Evolutionary conservation across 2,797 vertebrate species (phyloP), one percentile per base, ranked within the genome.

Genomic region (Otus scops): DNA sequence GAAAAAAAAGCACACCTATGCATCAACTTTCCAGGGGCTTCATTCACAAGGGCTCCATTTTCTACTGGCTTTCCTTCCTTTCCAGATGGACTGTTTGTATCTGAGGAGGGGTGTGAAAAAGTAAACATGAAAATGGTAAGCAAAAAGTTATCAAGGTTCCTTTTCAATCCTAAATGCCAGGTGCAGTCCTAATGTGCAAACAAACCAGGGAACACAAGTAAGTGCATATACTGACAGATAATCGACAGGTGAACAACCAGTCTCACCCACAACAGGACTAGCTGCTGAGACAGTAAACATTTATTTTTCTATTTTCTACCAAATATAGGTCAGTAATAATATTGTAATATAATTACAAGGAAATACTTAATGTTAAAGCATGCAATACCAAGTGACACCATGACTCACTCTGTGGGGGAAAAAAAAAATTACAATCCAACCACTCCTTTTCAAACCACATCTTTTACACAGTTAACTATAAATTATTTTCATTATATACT

Each of bases 11-110:
- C 97, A 61, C 30, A 98, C 98, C 98, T 97, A 54, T 96, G 96
- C 19, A 98, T 65, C 24, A 89, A 3, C 34, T 90, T 98, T 28
- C 95, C 97, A 4, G 88, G 6, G 2, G 59, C 30, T 38, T 98
- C 98, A 0, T 47, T 97, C 39, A 98, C 88, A 19, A 98, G 93
- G 10, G 97, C 76, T 32, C 99, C 98, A 2, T 99, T 99, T 93
- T 99, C 99, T 24, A 98, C 3, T 18, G 63, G 97, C 71, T 97
- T 99, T 56, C 93, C 97, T 57, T 98, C 98, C 71, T 97, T 98
- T 45, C 50, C 48, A 41, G 95, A 71, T 39, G 97, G 92, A 22
- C 86, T 80, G 1, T 45, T 79, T 59, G 95, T 7, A 48, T 98
- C 98, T 97, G 86, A 32, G 86, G n/a, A 16, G 22, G 11, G 41